Evolutionary conservation across 2,113 vertebrate genomes (phyloP), one percentile per base, ranked within the genome.

Genomic region (Prolemur simus): DNA sequence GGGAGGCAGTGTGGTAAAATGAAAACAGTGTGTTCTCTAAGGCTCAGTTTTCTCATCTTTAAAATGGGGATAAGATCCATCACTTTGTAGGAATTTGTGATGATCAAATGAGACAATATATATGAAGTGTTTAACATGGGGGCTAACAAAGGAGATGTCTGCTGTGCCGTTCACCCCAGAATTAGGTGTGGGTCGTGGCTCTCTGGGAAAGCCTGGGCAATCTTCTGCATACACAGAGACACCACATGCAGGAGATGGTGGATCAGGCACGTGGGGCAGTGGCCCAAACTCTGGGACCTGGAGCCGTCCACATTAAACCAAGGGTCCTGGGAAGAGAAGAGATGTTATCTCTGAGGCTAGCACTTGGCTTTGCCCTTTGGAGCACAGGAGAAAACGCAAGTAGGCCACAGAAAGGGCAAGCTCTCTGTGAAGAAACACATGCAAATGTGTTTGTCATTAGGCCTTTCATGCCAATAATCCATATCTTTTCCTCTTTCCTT

Each of bases 391-490:
- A 92, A 89, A 90, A 47, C 78, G 37, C 66, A 58, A 20, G 37
- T 6, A 85, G 95, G 96, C 95, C 63, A 74, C 69, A 18, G 89
- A 34, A 74, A 94, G 78, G 96, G 80, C 95, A 97, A 89, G 25
- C 39, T 87, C 54, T 74, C 58, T 54, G 9, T 47, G 89, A 14
- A 83, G 96, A 78, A 95, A 78, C 95, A 97, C 97, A 98, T 97
- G 97, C 91, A 97, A 98, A 98, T 98, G 64, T 98, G 98, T 98
- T 98, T 98, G 97, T 98, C 96, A 71, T 98, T 98, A 98, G 97
- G 98, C 88, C 87, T 95, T 98, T 97, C 98, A 96, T 63, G 97
- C 93, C 97, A 98, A 97, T 98, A 98, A 98, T 98, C 97, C 97
- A 91, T 94, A 93, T 98, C 97, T 95, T 98, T 97, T 98, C 97